These are phyloP conservation scores for Meloe dianella DNA, from an alignment of 2,888 invertebrate species.

Conservation along the genomic window DNA sequence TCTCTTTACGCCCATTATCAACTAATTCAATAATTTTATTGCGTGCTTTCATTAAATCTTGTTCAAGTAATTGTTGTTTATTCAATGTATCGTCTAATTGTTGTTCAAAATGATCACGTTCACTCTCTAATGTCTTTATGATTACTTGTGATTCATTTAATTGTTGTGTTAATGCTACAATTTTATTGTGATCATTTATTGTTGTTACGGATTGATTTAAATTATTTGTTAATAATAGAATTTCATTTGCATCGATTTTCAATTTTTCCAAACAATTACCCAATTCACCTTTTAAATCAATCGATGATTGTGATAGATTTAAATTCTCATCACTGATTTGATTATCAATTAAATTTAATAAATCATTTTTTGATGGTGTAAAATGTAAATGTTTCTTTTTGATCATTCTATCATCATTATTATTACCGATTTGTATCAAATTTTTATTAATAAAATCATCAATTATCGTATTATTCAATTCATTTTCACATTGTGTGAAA, in stretches of 20 bases:
- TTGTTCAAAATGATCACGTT: constrained; percentile 62
- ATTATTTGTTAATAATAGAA: constrained; percentile 65
- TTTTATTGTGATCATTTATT: constrained; percentile 43
- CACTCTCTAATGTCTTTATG: constrained; percentile 58
- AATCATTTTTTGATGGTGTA: constrained; percentile 70
- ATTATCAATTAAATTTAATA: constrained; percentile 67
- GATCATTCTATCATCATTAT: background rate
- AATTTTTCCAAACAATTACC: constrained; percentile 72
- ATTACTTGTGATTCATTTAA: constrained; percentile 66
- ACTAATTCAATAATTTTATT: constrained; percentile 60
- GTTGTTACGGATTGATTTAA: constrained; percentile 28
- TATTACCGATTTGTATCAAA: constrained; percentile 25
- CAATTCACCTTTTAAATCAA: constrained; percentile 70
- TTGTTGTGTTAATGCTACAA: constrained; percentile 55
- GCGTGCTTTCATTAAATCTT: constrained; percentile 58
- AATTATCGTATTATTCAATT: constrained; percentile 76
- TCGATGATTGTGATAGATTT: constrained; percentile 58
- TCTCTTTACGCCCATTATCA: constrained; percentile 61
- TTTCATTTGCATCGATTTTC: constrained; percentile 72
- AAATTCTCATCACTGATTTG: constrained; percentile 65
- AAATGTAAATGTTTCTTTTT: constrained; percentile 69
- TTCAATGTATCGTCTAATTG: constrained; percentile 68
- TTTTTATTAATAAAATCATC: constrained; percentile 64
- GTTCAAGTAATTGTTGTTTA: constrained; percentile 65
- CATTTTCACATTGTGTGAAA: constrained; percentile 78